Percentiles rank a stretch among this genome's conserved stretches.
Evolutionary conservation across 2,797 vertebrate species (phyloP).

Genomic region (Hafferia zeledoni): DNA sequence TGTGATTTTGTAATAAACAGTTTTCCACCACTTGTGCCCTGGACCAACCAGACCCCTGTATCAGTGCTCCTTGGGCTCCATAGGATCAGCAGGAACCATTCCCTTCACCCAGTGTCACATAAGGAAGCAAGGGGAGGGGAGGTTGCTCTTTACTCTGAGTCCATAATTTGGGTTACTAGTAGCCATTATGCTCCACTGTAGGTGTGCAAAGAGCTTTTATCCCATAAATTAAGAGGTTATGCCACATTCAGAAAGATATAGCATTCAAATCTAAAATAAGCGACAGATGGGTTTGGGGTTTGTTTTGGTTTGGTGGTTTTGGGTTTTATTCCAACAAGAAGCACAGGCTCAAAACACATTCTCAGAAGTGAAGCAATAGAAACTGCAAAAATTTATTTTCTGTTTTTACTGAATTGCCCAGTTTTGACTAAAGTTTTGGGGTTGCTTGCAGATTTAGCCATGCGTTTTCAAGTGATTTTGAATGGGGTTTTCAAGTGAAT

Average conservation of each 20-base stretch:
- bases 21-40: too few species aligned
- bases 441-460: not conserved
- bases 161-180: not conserved
- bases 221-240: not conserved
- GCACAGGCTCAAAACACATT: not conserved
- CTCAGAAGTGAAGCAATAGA: not conserved
- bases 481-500: not conserved
- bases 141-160: not conserved
- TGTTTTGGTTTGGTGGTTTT: too few species aligned
- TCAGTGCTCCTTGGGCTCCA: too few species aligned
- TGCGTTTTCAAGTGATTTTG: not conserved
- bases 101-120: too few species aligned
- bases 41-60: too few species aligned
- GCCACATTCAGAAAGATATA: not conserved
- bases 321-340: not conserved
- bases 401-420: not conserved
- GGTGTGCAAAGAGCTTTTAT: not conserved
- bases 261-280: not conserved
- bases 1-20: too few species aligned
- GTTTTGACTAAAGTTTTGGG: not conserved
- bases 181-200: not conserved
- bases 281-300: not conserved
- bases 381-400: not conserved
- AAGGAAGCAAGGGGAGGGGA: too few species aligned
- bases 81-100: too few species aligned